A percentile compares a stretch with the other conserved stretches of the same genome.
Evolutionary conservation across 2,888 invertebrate genomes (phyloP).

Genomic region (Choristoneura rosaceana): DNA sequence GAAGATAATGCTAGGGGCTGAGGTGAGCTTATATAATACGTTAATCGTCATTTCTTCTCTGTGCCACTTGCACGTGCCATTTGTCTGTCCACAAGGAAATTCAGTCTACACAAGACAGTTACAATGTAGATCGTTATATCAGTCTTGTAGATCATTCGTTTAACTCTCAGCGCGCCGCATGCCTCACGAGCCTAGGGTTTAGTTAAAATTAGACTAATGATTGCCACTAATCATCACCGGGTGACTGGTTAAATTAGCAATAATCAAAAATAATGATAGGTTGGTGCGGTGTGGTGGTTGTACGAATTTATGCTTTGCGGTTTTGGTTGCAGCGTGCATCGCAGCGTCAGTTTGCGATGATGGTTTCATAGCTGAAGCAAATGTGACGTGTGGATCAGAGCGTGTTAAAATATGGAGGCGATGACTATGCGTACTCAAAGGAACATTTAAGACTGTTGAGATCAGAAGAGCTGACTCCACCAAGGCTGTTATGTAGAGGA

Average conservation of each 20-base stretch:
- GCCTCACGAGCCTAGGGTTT: conserved; percentile 1
- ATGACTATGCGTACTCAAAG: too few relatives aligned
- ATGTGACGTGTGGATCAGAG: too few relatives aligned
- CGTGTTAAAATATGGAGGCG: too few relatives aligned
- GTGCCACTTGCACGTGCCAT: not conserved
- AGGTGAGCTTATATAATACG: too few relatives aligned
- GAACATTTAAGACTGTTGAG: too few relatives aligned
- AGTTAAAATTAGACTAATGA: conserved; percentile 28
- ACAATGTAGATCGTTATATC: conserved; percentile 14
- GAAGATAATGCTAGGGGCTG: too few relatives aligned
- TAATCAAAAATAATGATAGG: conserved; percentile 11
- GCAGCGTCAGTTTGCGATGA: too few relatives aligned
- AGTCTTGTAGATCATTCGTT: conserved; percentile 24
- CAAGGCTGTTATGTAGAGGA: too few relatives aligned
- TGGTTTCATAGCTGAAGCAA: too few relatives aligned
- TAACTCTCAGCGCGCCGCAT: conserved; percentile 18
- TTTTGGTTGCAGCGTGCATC: not conserved
- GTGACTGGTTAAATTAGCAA: conserved; percentile 27
- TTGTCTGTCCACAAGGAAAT: not conserved
- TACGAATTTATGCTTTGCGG: conserved; percentile 23
- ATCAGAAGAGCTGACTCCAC: too few relatives aligned
- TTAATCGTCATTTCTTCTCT: too few relatives aligned
- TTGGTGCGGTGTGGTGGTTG: not conserved
- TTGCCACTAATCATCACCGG: conserved; percentile 29
- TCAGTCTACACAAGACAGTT: conserved; percentile 18